phyloP scores from a whole-genome alignment of 2,888 invertebrate genomes.

The Carpatolechia fugitivella region DNA sequence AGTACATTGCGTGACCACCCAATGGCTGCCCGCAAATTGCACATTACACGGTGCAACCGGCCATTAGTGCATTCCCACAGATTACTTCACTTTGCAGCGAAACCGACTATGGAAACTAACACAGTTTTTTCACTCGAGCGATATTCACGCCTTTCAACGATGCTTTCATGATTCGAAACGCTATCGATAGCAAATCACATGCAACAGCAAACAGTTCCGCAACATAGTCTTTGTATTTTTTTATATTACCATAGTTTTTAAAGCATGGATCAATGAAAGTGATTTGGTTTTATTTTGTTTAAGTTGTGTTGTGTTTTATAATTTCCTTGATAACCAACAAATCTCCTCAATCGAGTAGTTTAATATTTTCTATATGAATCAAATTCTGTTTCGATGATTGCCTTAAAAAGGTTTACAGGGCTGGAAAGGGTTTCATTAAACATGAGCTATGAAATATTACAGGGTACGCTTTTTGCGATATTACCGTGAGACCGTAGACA shows the following conservation, averaged over 20 bases:
- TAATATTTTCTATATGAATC: conserved; percentile 10
- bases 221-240: background rate
- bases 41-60: conserved; percentile 70
- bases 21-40: conserved; percentile 67
- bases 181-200: conserved; percentile 22
- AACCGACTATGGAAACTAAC: conserved; percentile 65
- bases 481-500: conserved; percentile 24
- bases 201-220: conserved; percentile 13
- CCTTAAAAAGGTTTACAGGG: conserved; percentile 32
- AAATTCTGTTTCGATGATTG: conserved; percentile 31
- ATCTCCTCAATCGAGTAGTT: background rate
- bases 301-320: background rate
- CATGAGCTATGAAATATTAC: conserved; percentile 19
- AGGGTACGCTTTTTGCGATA: conserved; percentile 16
- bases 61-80: conserved; percentile 72
- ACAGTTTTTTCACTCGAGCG: conserved; percentile 50
- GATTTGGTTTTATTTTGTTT: background rate
- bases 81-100: conserved; percentile 63
- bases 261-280: too few species aligned
- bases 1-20: conserved; percentile 62
- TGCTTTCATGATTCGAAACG: conserved; percentile 26
- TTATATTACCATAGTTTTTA: too few species aligned
- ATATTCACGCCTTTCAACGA: conserved; percentile 36
- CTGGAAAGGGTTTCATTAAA: conserved; percentile 37
- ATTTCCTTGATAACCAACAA: background rate